phyloP scores from a whole-genome alignment of 2,797 vertebrate species.

The Pipistrellus nathusii region DNA sequence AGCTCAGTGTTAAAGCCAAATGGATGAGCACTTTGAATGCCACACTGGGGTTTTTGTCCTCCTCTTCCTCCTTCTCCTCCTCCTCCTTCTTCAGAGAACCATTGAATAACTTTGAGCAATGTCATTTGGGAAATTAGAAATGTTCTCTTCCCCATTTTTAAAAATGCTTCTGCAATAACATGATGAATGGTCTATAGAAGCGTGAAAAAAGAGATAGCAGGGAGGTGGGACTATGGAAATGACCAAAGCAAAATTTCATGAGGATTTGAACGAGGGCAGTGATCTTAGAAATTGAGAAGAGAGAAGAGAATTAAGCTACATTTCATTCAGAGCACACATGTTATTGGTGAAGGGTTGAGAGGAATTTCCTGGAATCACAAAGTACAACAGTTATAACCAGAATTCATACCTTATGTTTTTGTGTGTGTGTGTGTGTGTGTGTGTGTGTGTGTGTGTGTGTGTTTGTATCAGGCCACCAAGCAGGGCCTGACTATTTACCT shows the following conservation, averaged over 20 bases:
- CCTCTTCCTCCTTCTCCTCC: fast-evolving
- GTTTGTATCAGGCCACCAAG: neutral
- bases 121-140: neutral
- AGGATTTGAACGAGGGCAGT: neutral
- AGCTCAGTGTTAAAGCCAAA: neutral
- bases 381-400: neutral
- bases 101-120: neutral
- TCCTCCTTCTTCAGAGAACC: neutral
- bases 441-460: neutral
- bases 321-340: neutral
- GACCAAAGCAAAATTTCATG: neutral
- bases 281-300: neutral
- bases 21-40: neutral
- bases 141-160: neutral
- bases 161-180: no score
- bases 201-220: neutral
- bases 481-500: neutral
- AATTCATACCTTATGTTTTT: neutral
- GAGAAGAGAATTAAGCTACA: neutral
- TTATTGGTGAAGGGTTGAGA: neutral
- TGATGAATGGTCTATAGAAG: neutral
- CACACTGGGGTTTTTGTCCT: neutral
- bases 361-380: neutral
- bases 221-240: neutral
- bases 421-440: neutral